These are phyloP conservation scores for Blastobasis adustella DNA, from an alignment of 2,888 invertebrate species.

Conservation along the genomic window DNA sequence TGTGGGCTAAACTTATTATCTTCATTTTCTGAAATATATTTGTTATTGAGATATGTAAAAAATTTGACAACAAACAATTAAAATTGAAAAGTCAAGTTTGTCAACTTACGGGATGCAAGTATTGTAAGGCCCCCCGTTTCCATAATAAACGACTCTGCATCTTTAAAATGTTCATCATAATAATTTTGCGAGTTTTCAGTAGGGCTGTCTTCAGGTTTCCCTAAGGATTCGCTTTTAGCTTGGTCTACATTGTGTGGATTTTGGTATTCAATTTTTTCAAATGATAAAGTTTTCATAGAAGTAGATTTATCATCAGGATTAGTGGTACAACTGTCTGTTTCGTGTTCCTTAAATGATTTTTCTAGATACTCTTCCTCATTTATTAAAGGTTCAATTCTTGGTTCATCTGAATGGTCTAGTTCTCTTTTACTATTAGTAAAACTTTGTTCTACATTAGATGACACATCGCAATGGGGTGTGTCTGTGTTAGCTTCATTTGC, in stretches of 20 bases:
- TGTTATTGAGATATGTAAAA: neutral
- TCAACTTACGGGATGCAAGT: conserved; percentile 53
- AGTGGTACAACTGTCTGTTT: conserved; percentile 6
- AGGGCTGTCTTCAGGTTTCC: conserved; percentile 37
- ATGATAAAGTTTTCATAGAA: neutral
- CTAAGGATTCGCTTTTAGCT: neutral
- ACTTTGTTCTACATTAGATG: conserved; percentile 19
- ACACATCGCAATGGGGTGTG: conserved; percentile 16
- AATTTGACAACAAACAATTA: neutral
- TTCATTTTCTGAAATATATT: conserved; percentile 48
- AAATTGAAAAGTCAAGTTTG: neutral
- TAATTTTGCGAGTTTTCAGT: conserved; percentile 48
- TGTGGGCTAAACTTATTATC: conserved; percentile 58
- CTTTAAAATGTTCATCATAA: conserved; percentile 81
- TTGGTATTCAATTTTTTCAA: neutral
- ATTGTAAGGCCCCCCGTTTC: conserved; percentile 75
- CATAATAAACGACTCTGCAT: conserved; percentile 86
- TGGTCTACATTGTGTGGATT: neutral
- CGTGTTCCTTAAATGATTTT: conserved; percentile 23
- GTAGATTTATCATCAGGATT: neutral
- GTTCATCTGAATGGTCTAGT: conserved; percentile 10
- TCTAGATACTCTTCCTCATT: conserved; percentile 40
- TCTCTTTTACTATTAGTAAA: too few species aligned
- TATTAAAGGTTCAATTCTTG: conserved; percentile 18
- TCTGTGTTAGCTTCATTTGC: conserved; percentile 31